phyloP scores from a whole-genome alignment of 2,113 vertebrate species.

The Lichenostomus cassidix region DNA sequence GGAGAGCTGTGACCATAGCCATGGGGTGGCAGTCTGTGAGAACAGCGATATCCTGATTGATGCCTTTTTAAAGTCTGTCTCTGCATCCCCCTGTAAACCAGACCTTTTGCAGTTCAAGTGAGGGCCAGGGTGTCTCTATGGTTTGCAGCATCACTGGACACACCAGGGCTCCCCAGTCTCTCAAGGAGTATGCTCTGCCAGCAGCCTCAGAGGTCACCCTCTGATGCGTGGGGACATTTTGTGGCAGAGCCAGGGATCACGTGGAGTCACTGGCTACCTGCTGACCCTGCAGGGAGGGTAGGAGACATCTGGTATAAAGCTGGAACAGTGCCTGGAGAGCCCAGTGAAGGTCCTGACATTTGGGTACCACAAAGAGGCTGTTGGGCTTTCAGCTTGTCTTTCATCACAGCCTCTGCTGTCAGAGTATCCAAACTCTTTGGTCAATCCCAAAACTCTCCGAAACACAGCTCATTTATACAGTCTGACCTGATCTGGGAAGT shows the following conservation, averaged over 20 bases:
- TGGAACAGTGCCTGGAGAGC: neutral
- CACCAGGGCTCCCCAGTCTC: neutral
- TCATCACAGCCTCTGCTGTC: neutral
- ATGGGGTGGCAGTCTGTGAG: neutral
- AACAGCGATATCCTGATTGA: neutral
- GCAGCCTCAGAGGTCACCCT: neutral
- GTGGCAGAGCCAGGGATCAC: neutral
- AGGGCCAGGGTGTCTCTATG: neutral
- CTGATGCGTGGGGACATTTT: accelerated
- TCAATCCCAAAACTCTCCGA: neutral
- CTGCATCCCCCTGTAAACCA: neutral
- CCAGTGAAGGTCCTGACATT: neutral
- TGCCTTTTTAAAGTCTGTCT: neutral
- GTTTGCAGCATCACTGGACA: neutral
- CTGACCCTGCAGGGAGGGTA: neutral
- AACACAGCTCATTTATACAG: neutral
- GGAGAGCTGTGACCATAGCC: neutral
- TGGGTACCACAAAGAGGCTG: accelerated
- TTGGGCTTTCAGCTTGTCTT: accelerated
- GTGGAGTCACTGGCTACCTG: neutral
- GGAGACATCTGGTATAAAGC: neutral
- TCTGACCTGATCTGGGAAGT: neutral
- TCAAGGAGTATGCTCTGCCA: neutral
- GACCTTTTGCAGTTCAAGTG: neutral
- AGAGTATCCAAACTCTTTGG: neutral